These are phyloP conservation scores for Horisme vitalbata DNA, from an alignment of 2,888 invertebrate genomes.

Conservation along the genomic window DNA sequence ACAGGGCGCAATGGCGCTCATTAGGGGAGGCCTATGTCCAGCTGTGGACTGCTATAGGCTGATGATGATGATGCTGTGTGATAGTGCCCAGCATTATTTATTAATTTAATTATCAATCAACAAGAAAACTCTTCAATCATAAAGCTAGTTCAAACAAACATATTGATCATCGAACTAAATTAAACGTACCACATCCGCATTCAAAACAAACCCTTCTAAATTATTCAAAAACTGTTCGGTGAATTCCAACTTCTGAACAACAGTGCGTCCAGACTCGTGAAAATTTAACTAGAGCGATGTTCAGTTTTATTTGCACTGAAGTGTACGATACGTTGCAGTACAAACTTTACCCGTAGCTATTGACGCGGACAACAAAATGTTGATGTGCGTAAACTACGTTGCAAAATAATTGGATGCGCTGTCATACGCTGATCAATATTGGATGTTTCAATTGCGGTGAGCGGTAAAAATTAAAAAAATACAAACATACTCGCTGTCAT, in stretches of 20 bases:
- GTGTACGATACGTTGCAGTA: constrained; percentile 40
- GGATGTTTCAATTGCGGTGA: constrained; percentile 11
- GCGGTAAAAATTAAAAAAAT: no score
- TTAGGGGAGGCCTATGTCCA: no score
- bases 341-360: constrained; percentile 18
- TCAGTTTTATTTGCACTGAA: constrained; percentile 62
- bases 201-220: constrained; percentile 38
- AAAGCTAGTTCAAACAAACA: no score
- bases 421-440: constrained; percentile 15
- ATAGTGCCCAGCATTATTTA: no score
- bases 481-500: no score
- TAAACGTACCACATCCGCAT: constrained; percentile 23
- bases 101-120: no score
- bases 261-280: constrained; percentile 52
- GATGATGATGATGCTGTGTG: no score
- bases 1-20: no score
- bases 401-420: constrained; percentile 23
- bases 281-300: constrained; percentile 62
- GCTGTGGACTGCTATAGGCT: no score
- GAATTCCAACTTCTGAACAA: constrained; percentile 43
- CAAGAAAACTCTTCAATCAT: no score
- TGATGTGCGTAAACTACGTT: constrained; percentile 20
- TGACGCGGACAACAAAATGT: constrained; percentile 14
- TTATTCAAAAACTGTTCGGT: constrained; percentile 44
- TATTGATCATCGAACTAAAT: constrained; percentile 9